Evolutionary conservation across 35 echinoderm and acorn worm species (phyloP), one percentile per base, ranked within the genome.

Genomic region (Strongylocentrotus purpuratus): DNA sequence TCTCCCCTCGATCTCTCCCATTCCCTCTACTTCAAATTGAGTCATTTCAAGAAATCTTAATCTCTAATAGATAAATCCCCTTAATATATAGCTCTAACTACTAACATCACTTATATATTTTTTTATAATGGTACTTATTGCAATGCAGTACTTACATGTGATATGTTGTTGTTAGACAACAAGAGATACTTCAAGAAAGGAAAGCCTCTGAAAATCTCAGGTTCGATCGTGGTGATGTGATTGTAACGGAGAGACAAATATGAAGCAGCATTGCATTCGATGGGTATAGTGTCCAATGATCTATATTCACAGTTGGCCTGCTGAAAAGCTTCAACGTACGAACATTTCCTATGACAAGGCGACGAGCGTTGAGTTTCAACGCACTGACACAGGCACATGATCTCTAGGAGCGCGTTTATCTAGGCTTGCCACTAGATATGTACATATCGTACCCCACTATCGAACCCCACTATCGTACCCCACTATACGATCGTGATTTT

Each of bases 251-350:
- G 45, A 14, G 87, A 89, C 4, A 89, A 9, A 46, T 89, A 89
- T 2, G 87, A 89, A 45, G 87, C 87, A 89, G 87, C 87, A 89
- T 89, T 89, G 45, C 87, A 89, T 46, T 89, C 87, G 45, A 46
- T 45, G 8, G 87, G 87, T 45, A 89, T 46, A 33, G 12, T 31
- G 0, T 46, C 45, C 33, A 89, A 25, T 46, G 12, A 25, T 41
- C 87, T 89, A 0, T 89, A 12, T 31, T 45, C 87, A 46, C 87
- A 89, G 32, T 45, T 46, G 15, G 87, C 87, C 32, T 89, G 45
- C 9, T 46, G 87, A 46, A 45, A 33, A 89, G 87, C 20, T 5
- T 89, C 87, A 9, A 89, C 87, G 20, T 46, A 89, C 12, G 13
- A 89, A 22, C 87, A 33, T 89, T 89, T 33, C 32, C 12, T 33